Evolutionary conservation across 2,113 vertebrate species (phyloP), one percentile per base, ranked within the genome.

Genomic region (Larimichthys polyactis): DNA sequence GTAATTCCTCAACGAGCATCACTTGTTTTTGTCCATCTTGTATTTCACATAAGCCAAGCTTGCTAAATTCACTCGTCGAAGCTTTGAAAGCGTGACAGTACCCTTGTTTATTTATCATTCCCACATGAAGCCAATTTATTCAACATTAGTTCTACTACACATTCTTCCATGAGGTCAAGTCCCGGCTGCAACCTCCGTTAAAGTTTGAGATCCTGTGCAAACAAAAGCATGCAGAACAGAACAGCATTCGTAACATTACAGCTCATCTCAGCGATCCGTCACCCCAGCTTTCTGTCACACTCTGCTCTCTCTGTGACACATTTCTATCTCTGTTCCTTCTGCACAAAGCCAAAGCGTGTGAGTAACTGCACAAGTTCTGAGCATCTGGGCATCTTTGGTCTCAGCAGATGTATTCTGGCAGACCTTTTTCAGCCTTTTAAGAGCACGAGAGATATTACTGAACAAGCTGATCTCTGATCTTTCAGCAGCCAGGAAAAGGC

Each of bases 401-500:
- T 77, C 78, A 67, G 63, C 51, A 78, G 71, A 71, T 65, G 40
- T 65, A 78, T 88, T 73, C 84, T 85, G 80, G 79, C 83, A 51
- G 65, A 27, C 20, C 46, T 71, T 44, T 71, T 32, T 79, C 27
- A 40, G 66, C 52, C 71, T 83, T 82, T 78, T 62, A 86, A 73
- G 44, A 55, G 36, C 71, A 75, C 29, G 51, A 82, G 48, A 78
- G 76, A 81, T 78, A 68, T 86, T 79, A 82, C 78, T 75, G 62
- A 86, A 84, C 73, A 57, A 84, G 51, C 80, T 40, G 55, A 75
- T 77, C 64, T 87, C 77, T 89, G 75, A 83, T 81, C 52, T 83
- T 60, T 75, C 69, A 54, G 82, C 81, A 75, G 84, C 82, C 84
- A 79, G 74, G 82, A 88, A 91, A 79, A 89, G 81, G 81, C 76